Evolutionary conservation across 2,888 invertebrate species (phyloP).

Genomic region (Yponomeuta evonymella): DNA sequence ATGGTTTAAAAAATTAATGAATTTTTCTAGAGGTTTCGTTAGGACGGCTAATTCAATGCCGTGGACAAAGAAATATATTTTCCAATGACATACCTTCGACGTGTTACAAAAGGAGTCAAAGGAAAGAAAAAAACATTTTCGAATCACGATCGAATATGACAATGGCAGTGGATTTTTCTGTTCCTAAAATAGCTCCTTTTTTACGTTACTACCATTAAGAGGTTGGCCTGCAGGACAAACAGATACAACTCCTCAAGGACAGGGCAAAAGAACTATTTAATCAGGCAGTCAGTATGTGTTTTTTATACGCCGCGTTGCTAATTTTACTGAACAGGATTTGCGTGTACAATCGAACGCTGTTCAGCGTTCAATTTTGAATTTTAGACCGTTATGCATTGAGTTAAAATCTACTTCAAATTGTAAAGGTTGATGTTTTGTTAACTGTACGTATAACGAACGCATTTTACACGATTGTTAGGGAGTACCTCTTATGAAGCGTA

Average conservation of each 20-base stretch:
- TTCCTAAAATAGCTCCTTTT: neutral
- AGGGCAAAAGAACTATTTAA: neutral
- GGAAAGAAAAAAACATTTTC: neutral
- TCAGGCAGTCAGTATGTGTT: neutral
- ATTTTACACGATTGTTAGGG: too few species aligned
- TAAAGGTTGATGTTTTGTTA: too few species aligned
- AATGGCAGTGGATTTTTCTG: neutral
- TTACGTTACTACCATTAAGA: neutral
- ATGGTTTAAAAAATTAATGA: too few species aligned
- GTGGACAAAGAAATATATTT: neutral
- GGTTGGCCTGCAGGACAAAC: neutral
- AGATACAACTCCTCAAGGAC: neutral
- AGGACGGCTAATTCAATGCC: too few species aligned
- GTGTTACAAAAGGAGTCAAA: neutral
- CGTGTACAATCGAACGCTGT: neutral
- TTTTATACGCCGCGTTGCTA: neutral
- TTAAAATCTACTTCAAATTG: too few species aligned
- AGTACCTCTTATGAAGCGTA: too few species aligned
- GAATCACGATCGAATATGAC: constrained; percentile 3
- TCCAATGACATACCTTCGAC: neutral
- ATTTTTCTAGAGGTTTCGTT: too few species aligned
- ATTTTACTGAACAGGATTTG: neutral
- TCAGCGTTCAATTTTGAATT: too few species aligned
- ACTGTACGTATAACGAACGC: too few species aligned
- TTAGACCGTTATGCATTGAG: too few species aligned